Base-by-base conservation (phyloP, 53 echinoderm and acorn worm genomes). In the Temnopleurus reevesii region DNA sequence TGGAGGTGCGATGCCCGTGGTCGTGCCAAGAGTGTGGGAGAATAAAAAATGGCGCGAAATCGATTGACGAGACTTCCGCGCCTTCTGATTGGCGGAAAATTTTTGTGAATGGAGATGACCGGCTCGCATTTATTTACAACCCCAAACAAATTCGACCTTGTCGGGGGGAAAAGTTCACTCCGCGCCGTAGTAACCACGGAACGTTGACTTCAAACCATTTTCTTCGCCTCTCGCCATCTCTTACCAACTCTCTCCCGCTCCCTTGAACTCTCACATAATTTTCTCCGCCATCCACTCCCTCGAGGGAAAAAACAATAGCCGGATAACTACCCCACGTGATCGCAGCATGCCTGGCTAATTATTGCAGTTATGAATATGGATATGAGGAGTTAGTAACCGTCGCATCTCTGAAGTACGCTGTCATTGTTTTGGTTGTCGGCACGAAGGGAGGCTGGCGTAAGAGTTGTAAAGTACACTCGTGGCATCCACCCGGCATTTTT, bases 71-170 rank as follows among this genome's bases (percentile, higher is more conserved):
- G 10, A 21, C 17, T 53, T 53, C 36, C 19, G 55, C 5, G 8
- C 12, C 36, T 6, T 56, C 83, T 47, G 83, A 83, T 83, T 55
- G 33, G 83, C 19, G n/a, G 57, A 83, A 4, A 12, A 4, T 83
- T 83, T 83, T 83, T 83, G 23, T 83, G 83, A 83, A 83, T 83
- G 83, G 55, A 83, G 21, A 7, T 4, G 26, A 17, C 23, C 18
- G 10, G 24, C 12, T 26, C 59, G 13, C 30, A 55, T 5, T n/a
- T n/a, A 83, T 23, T 26, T 83, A 83, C 83, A 26, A 83, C 55
- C 57, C 83, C 55, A 83, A 55, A 83, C 83, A 83, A 53, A 83
- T 55, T 55, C 83, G 83, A 55, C 83, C 83, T 83, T 55, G 57
- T 19, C 30, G 55, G 83, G 83, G 81, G 81, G 81, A 81, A 83